Base-by-base conservation (phyloP, 2,888 invertebrate genomes). In the Tuta absoluta region DNA sequence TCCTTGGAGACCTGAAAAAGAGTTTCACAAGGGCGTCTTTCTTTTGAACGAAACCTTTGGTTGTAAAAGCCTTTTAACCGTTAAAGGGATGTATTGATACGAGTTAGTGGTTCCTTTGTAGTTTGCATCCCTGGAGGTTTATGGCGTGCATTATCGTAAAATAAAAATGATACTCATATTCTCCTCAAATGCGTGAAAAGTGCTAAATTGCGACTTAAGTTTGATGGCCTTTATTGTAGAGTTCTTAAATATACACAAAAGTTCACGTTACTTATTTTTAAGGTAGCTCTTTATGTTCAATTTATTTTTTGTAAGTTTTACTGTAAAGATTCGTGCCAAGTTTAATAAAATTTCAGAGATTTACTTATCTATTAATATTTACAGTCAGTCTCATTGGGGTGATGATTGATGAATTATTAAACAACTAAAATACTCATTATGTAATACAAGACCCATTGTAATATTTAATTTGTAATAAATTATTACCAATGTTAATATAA, bases 1-100 rank as follows among this genome's bases (percentile, higher is more conserved):
- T 87, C 89, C 88, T 84, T 71, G 63, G 89, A 87, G 89, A 89
- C 85, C 85, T 85, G 86, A 86, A 88, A 88, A 84, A 78, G 81
- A 85, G 84, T 85, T 87, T 89, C 83, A 86, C 86, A 87, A 87
- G 87, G 86, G 86, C 85, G 80, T 76, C 77, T 82, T 85, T 84
- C 85, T 86, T 88, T 87, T 85, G 81, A 86, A 75, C 67, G 72
- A 68, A 85, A 85, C 86, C 84, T 86, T 85, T 77, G 78, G 77
- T 74, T 83, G 86, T 86, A 84, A 87, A 85, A 85, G 72, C 78
- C 79, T 83, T 80, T 84, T 82, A 82, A 77, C 79, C 76, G 80
- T 79, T 80, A 79, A 79, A 80, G 77, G 80, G 77, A 69, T 68
- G 66, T 81, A 82, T 82, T 77, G 81, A 82, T 81, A 79, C 75